These are phyloP conservation scores for Dermatemys mawii DNA, from an alignment of 2,113 vertebrate genomes.

Conservation along the genomic window DNA sequence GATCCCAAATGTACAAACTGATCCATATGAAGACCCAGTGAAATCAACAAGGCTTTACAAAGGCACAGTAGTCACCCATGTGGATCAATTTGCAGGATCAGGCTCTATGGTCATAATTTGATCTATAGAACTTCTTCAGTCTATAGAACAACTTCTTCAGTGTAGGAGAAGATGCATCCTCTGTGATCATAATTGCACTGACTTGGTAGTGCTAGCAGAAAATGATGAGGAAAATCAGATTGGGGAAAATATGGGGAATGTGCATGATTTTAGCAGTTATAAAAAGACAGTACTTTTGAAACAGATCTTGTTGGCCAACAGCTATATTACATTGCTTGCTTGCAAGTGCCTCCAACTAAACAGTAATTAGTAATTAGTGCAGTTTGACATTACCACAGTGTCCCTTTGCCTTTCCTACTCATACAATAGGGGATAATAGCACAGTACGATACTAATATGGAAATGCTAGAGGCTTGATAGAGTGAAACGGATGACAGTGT, in stretches of 20 bases:
- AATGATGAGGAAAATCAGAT: neutral
- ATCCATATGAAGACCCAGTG: neutral
- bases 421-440: neutral
- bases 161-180: neutral
- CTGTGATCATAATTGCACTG: neutral
- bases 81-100: neutral
- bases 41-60: neutral
- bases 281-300: neutral
- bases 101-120: neutral
- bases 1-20: neutral
- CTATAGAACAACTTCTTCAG: neutral
- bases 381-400: neutral
- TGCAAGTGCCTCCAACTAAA: conserved; percentile 22
- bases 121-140: neutral
- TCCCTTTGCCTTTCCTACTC: neutral
- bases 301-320: neutral
- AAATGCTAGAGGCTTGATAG: too few relatives aligned
- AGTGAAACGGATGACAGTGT: too few relatives aligned
- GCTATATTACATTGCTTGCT: neutral
- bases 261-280: neutral
- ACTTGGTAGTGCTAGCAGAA: neutral
- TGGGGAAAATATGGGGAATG: neutral
- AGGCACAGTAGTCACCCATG: fast-evolving
- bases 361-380: neutral
- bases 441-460: neutral